Percentiles rank a stretch among this genome's conserved stretches.
Conservation (phyloP, 1,140 invertebrate genomes). For the Vanessa tameamea region DNA sequence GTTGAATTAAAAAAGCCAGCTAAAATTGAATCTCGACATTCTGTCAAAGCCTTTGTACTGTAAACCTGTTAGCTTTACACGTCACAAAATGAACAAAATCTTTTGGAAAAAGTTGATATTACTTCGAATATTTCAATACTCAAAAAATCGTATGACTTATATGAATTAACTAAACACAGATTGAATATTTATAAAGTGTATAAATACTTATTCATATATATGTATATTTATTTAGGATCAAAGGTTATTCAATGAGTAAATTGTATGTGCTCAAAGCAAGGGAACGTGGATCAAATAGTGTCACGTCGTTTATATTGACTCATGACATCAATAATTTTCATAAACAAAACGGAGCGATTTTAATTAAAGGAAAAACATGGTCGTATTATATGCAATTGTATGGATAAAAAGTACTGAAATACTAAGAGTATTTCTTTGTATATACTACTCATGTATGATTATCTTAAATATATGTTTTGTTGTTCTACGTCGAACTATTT, state of each 20-base stretch:
- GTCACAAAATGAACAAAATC: no score
- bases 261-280: conserved; percentile 25
- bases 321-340: conserved; percentile 14
- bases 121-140: neutral
- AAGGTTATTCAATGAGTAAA: conserved; percentile 25
- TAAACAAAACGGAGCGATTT: neutral
- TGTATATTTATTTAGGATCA: conserved; percentile 30
- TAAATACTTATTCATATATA: neutral
- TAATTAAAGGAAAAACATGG: no score
- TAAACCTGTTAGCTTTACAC: no score
- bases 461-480: no score
- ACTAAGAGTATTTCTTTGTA: no score
- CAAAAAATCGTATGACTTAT: neutral
- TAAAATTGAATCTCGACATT: no score
- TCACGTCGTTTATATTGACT: conserved; percentile 26
- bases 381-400: no score
- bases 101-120: neutral
- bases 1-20: no score
- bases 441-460: no score
- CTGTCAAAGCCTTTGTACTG: no score
- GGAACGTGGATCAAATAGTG: conserved; percentile 26
- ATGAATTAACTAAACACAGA: neutral
- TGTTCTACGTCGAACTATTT: no score
- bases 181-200: neutral
- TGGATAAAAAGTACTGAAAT: no score